Percentiles rank a stretch among this genome's conserved stretches.
These are phyloP conservation scores for Oreohelix idahoensis DNA, from an alignment of 1,140 invertebrate genomes.

Conservation along the genomic window DNA sequence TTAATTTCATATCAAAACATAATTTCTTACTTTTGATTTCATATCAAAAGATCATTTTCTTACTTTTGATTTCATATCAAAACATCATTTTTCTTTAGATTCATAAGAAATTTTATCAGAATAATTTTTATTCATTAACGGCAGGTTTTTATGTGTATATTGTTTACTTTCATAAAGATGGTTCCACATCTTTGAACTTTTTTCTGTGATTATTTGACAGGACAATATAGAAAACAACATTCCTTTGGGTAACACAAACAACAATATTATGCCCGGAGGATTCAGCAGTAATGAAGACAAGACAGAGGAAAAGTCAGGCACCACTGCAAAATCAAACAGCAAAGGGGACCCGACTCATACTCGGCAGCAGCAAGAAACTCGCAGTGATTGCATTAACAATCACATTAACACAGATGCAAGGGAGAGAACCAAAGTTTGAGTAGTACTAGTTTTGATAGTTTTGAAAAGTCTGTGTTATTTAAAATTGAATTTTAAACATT, in stretches of 20 bases:
- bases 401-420: neutral
- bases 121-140: neutral
- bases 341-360: neutral
- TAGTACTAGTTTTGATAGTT: too few species aligned
- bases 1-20: too few species aligned
- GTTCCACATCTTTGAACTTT: neutral
- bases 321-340: neutral
- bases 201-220: neutral
- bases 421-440: neutral
- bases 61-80: neutral
- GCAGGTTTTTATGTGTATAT: too few species aligned
- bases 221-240: neutral
- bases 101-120: too few species aligned
- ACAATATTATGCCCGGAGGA: neutral
- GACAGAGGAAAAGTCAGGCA: neutral
- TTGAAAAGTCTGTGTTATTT: too few species aligned
- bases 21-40: too few species aligned
- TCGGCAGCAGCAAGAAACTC: neutral
- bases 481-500: too few species aligned
- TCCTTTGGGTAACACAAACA: neutral
- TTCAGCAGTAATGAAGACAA: neutral
- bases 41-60: neutral
- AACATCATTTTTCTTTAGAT: too few species aligned
- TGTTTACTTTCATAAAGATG: neutral
- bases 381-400: neutral